Percentiles rank a stretch among this genome's conserved stretches.
Conservation (phyloP, 1,140 invertebrate species). For the Atta texana region DNA sequence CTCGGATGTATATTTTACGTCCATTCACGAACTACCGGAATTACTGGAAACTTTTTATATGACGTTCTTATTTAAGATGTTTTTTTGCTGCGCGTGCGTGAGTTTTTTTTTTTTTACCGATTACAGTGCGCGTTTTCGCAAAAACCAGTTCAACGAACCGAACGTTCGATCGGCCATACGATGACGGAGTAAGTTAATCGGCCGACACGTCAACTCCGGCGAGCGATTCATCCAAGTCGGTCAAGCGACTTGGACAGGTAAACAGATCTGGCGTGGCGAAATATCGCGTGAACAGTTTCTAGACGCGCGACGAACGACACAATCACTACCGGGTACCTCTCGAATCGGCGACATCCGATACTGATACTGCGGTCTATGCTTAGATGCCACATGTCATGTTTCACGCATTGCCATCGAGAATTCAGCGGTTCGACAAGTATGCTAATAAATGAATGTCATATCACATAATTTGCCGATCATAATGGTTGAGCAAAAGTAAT, state of each 20-base stretch:
- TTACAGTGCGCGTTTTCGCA: slow-evolving; percentile 27
- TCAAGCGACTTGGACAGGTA: slow-evolving; percentile 51
- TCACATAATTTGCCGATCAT: neutral
- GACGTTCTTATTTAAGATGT: neutral
- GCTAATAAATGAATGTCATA: neutral
- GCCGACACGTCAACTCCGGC: slow-evolving; percentile 51
- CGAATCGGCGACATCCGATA: slow-evolving; percentile 63
- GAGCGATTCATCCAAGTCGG: slow-evolving; percentile 66
- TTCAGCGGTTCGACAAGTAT: slow-evolving; percentile 28
- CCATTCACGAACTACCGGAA: neutral
- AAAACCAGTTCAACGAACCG: slow-evolving; percentile 57
- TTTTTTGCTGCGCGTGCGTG: slow-evolving; percentile 8
- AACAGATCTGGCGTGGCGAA: slow-evolving; percentile 51
- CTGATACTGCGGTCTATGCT: slow-evolving; percentile 29
- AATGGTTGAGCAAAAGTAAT: neutral
- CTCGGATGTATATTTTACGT: neutral
- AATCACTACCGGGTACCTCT: slow-evolving; percentile 75
- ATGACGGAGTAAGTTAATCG: slow-evolving; percentile 57
- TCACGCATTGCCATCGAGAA: slow-evolving; percentile 15
- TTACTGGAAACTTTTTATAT: neutral
- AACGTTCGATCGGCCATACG: slow-evolving; percentile 40
- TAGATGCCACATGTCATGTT: slow-evolving; percentile 40
- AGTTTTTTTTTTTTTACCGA: slow-evolving; percentile 30
- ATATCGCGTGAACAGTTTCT: slow-evolving; percentile 73
- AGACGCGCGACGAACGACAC: slow-evolving; percentile 62